Base-by-base conservation (phyloP, 2,113 vertebrate genomes). In the Entelurus aequoreus region DNA sequence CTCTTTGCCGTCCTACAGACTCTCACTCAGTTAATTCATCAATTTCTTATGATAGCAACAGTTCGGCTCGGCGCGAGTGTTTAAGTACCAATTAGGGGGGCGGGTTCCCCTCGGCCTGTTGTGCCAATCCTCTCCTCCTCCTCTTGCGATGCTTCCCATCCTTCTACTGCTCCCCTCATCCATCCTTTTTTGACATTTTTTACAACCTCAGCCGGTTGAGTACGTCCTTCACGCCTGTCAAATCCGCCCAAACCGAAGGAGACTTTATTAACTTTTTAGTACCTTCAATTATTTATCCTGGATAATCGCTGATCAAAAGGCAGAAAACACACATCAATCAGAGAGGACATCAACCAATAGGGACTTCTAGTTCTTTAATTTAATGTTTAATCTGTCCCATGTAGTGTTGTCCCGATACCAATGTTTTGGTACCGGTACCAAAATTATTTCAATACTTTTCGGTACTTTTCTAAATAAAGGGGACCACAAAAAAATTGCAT, bases 1-100 rank as follows among this genome's bases (percentile, higher is more conserved):
- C 76, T 66, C 69, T 67, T 68, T 12, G 69, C 64, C 63, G 7
- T 78, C 71, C 71, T 72, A 72, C 79, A 69, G 64, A 69, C 76
- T 86, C 86, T 88, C 87, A 74, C 88, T 84, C 81, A 72, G 87
- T 87, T 91, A 86, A 89, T 90, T 91, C 90, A 91, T 91, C 90
- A 92, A 91, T 92, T 91, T 92, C 91, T 92, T 92, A 91, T 91
- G 90, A 92, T 89, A 91, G 90, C 89, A 92, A 92, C 89, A 91
- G 89, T 91, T 91, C 82, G 81, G 80, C 84, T 87, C 69, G 46
- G 76, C 75, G 80, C 67, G 78, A 82, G 82, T 88, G 84, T 90
- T 88, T 89, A 90, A 90, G 84, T 80, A 90, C 87, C 90, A 91
- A 91, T 91, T 91, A 91, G 85, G 67, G 79, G 75, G 77, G 69